A percentile compares a stretch with the other conserved stretches of the same genome.
Evolutionary conservation across 92 coral and sea anemone genomes (phyloP).

Genomic region (Zoanthus sansibaricus): DNA sequence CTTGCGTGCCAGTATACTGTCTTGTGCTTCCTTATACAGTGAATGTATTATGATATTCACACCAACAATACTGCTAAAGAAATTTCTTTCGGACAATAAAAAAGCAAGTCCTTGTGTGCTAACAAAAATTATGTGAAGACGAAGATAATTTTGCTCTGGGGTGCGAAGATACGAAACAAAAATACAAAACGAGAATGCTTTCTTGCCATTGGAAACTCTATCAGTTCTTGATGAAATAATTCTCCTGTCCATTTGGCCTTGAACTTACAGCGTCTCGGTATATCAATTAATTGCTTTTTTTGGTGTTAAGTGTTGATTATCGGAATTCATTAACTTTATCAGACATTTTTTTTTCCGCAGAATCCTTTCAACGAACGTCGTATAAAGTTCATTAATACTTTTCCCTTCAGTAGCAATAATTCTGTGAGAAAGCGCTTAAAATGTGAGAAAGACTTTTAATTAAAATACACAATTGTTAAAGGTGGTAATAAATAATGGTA

Average conservation of each 20-base stretch:
- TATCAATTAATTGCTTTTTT: not conserved
- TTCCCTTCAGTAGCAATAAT: not conserved
- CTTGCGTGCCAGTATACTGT: not conserved
- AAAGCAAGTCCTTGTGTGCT: not conserved
- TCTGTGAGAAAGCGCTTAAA: not conserved
- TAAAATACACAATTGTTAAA: not conserved
- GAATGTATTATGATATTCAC: not conserved
- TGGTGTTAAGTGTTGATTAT: not conserved
- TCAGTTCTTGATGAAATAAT: not conserved
- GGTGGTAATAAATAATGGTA: not conserved
- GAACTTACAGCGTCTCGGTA: not conserved
- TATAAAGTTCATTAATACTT: not conserved
- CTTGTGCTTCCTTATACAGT: slow-evolving; percentile 15
- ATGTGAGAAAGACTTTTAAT: not conserved
- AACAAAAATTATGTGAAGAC: not conserved
- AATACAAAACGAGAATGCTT: not conserved
- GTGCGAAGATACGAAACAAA: too few species aligned
- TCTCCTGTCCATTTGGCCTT: not conserved
- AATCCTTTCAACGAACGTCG: too few species aligned
- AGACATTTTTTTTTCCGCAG: not conserved
- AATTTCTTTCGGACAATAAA: not conserved
- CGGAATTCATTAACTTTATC: not conserved
- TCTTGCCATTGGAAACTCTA: slow-evolving; percentile 14
- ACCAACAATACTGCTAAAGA: not conserved
- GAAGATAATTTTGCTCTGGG: not conserved